Base-by-base conservation (phyloP, 2,888 invertebrate genomes). In the Euproctis similis region DNA sequence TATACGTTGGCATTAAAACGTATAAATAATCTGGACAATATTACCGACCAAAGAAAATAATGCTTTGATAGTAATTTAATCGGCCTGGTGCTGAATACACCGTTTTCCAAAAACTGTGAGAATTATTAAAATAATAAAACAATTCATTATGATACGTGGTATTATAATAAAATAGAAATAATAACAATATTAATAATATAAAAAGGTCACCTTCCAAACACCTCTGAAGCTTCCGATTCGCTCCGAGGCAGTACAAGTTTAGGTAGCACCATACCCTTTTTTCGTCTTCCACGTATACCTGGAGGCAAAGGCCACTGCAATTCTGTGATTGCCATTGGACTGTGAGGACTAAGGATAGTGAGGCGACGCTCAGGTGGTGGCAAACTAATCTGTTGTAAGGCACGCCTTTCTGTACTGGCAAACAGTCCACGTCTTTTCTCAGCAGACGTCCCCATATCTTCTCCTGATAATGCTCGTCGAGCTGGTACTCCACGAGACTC, bases 321-420 rank as follows among this genome's bases (percentile, higher is more conserved):
- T 49, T 93, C 93, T 39, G 87, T 85, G 3, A 86, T 76, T 34
- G 90, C 90, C 57, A 91, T 86, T 0, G 94, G 94, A 56, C 91
- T 91, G 63, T 92, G 92, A 0, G 92, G 92, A 46, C 94, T 94
- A 34, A 94, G 76, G 34, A 94, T 94, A 20, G 92, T 93, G 28
- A 94, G 87, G 44, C 87, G 84, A 7, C 87, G 82, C 35, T 88
- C 89, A 0, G 90, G 89, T 5, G 91, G 90, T 5, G 90, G 91
- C 18, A 92, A 70, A 48, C 91, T 91, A 19, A 92, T 77, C 58
- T 92, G 90, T 51, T 90, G 90, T 10, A 91, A 87, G 14, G 76
- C 78, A 13, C 86, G 86, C 26, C 90, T 76, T 53, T 89, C 89
- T 13, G 87, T 87, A 33, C 88, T 88, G 4, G 91, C 90, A 70